Evolutionary conservation across 2,888 invertebrate species (phyloP).

Genomic region (Chorisops tibialis): DNA sequence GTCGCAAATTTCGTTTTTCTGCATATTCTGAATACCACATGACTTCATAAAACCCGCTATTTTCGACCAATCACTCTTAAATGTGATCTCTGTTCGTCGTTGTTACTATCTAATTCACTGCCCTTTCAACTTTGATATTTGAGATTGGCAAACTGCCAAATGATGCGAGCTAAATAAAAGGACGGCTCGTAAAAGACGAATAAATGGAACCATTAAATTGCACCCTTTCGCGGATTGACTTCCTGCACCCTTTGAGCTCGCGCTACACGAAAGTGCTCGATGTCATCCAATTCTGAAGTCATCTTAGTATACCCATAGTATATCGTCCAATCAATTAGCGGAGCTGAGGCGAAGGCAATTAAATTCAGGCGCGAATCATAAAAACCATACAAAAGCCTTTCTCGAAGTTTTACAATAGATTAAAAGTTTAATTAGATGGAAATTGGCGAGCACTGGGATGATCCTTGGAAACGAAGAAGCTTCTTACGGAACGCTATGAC

Average conservation of each 20-base stretch:
- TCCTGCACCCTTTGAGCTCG: background rate
- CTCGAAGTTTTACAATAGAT: constrained; percentile 28
- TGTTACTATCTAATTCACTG: constrained; percentile 1
- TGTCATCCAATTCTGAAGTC: no score
- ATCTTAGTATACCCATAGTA: no score
- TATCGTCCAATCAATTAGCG: constrained; percentile 32
- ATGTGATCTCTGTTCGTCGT: no score
- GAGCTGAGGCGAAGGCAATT: constrained; percentile 27
- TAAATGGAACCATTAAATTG: constrained; percentile 25
- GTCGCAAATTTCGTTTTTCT: no score
- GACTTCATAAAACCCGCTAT: no score
- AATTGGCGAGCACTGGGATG: constrained; percentile 16
- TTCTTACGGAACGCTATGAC: constrained; percentile 3
- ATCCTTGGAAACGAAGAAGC: background rate
- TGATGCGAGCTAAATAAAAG: constrained; percentile 14
- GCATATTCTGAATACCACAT: no score
- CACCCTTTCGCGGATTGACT: constrained; percentile 14
- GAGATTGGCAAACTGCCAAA: constrained; percentile 27
- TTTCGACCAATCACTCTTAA: no score
- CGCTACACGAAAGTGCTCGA: background rate
- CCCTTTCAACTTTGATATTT: constrained; percentile 5
- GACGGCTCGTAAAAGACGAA: constrained; percentile 16
- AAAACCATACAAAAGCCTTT: constrained; percentile 32
- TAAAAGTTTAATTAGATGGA: constrained; percentile 33
- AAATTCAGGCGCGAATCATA: constrained; percentile 33